Conservation (phyloP, 1,140 invertebrate genomes). For the Diabrotica virgifera region DNA sequence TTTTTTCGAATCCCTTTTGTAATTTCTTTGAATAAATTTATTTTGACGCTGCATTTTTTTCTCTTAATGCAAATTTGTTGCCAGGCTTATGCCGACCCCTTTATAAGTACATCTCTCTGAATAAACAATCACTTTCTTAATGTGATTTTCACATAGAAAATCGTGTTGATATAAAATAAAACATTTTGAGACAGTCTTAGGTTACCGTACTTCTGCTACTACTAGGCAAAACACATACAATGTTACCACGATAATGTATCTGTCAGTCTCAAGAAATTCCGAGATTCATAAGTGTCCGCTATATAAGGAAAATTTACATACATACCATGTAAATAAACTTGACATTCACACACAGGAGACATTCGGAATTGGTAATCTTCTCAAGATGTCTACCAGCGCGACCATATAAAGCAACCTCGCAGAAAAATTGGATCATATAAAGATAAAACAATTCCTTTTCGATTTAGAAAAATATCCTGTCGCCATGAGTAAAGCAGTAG, state of each 20-base stretch:
- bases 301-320: background rate
- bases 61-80: no score
- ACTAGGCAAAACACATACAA: no score
- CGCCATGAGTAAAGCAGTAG: background rate
- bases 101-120: no score
- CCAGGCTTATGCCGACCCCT: no score
- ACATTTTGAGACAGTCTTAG: no score
- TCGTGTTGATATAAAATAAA: no score
- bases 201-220: no score
- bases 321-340: background rate
- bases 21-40: no score
- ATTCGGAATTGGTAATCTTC: conserved; percentile 1
- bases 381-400: conserved; percentile 4
- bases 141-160: no score
- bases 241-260: background rate
- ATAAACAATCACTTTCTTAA: no score
- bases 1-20: no score
- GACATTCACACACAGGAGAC: background rate
- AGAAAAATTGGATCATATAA: conserved; percentile 1
- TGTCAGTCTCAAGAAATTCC: background rate
- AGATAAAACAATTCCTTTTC: conserved; percentile 3
- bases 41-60: no score
- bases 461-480: background rate
- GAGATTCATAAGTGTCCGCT: background rate
- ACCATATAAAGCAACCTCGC: background rate